Conservation (phyloP, 2,113 vertebrate species). For the Hyperoodon ampullatus region DNA sequence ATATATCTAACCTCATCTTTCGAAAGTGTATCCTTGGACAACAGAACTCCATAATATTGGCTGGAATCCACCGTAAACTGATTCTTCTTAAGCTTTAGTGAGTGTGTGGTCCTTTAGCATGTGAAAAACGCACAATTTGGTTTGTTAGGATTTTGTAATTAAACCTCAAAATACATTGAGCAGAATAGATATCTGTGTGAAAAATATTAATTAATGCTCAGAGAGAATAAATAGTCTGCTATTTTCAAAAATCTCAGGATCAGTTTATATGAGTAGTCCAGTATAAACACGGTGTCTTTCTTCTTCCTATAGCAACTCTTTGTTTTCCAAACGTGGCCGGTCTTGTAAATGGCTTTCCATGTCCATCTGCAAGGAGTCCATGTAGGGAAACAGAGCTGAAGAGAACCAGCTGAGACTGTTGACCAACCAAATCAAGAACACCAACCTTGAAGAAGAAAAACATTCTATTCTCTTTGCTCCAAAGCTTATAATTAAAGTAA, state of each 20-base stretch:
- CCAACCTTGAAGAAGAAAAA: neutral
- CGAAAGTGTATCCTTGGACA: constrained; percentile 57
- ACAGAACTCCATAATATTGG: constrained; percentile 33
- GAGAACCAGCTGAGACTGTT: neutral
- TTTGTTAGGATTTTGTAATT: constrained; percentile 24
- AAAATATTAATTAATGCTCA: neutral
- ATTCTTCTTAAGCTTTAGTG: neutral
- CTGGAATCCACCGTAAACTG: constrained; percentile 46
- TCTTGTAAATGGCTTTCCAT: neutral
- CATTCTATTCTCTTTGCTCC: neutral
- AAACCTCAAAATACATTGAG: neutral
- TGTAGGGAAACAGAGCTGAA: neutral
- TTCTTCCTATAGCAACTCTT: neutral
- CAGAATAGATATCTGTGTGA: neutral
- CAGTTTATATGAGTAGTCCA: no score
- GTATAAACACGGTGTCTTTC: neutral
- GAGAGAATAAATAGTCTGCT: neutral
- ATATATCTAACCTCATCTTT: constrained; percentile 30
- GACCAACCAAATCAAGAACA: neutral
- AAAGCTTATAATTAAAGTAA: neutral
- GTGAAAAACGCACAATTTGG: neutral
- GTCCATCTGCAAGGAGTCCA: neutral
- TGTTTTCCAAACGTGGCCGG: neutral
- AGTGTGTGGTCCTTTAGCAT: constrained; percentile 58
- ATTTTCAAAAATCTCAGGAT: neutral